Evolutionary conservation across 2,113 vertebrate genomes (phyloP).

Genomic region (Tragelaphus imberbis): DNA sequence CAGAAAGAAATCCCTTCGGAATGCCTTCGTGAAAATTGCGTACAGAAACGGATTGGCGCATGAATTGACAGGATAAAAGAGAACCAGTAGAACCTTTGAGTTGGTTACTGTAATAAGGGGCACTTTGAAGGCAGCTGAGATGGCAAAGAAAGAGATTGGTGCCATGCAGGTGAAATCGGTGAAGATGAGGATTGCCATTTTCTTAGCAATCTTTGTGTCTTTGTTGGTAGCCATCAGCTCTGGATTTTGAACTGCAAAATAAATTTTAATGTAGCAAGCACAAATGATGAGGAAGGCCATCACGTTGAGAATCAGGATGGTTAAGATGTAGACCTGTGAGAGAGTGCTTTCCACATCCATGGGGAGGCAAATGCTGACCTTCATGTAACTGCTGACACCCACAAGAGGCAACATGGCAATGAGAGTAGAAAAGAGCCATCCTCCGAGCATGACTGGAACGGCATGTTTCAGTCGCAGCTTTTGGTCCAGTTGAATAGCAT

Average conservation of each 20-base stretch:
- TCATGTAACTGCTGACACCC: constrained; percentile 92
- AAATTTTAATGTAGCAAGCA: constrained; percentile 91
- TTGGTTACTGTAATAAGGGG: constrained; percentile 95
- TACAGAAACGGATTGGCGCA: constrained; percentile 95
- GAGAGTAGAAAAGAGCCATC: constrained; percentile 88
- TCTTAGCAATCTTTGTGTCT: constrained; percentile 91
- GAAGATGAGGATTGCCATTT: constrained; percentile 96
- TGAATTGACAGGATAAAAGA: constrained; percentile 96
- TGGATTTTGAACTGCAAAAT: constrained; percentile 88
- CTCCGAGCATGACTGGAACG: constrained; percentile 84
- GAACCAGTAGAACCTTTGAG: constrained; percentile 92
- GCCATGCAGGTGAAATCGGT: constrained; percentile 95
- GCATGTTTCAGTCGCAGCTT: constrained; percentile 87
- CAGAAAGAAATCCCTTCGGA: constrained; percentile 87
- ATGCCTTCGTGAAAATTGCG: constrained; percentile 92
- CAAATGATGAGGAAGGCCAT: constrained; percentile 88
- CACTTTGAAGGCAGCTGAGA: constrained; percentile 90
- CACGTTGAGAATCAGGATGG: constrained; percentile 86
- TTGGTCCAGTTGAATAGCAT: constrained; percentile 89
- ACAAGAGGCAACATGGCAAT: constrained; percentile 88
- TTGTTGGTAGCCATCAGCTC: constrained; percentile 83
- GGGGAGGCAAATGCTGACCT: constrained; percentile 95
- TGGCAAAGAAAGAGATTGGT: constrained; percentile 95
- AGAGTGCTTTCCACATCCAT: constrained; percentile 89
- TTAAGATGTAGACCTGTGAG: constrained; percentile 89